Base-by-base conservation (phyloP, 2,797 vertebrate genomes). In the Alfaro cultratus region DNA sequence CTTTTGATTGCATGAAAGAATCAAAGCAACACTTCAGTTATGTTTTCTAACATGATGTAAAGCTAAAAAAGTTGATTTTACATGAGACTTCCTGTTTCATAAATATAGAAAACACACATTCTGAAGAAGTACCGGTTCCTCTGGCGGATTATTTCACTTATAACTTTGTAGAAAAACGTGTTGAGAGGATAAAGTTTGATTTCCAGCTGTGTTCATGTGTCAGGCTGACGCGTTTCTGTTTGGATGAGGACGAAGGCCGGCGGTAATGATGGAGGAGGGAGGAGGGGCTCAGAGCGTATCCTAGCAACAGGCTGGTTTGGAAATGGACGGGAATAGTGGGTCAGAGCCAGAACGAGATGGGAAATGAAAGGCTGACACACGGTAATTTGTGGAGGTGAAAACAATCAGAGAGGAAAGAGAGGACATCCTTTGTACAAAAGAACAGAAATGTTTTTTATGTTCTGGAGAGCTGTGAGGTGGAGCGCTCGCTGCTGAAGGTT, bases 341-440 rank as follows among this genome's bases (percentile, higher is more conserved):
- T 68, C 64, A 41, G 62, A 39, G 34, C 62, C 62, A 67, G 36
- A 68, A 41, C 64, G 31, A 75, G 8, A 46, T 75, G 80, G 82
- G 55, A 77, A 86, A 86, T 76, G 85, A 89, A 81, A 79, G 84
- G 11, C 21, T 68, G 36, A 68, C 64, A 41, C 36, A 26, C 10
- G 23, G 21, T 68, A 41, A 68, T 68, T 39, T 68, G 64, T 68
- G 36, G 36, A 41, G 60, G 62, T 21, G 31, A 64, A 36, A 64
- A 18, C 60, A 62, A 67, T 39, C 36, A 26, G 18, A 4, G 34
- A 41, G 36, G 36, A 26, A 23, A 41, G 39, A 67, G 36, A 41
- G 15, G 39, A 26, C 8, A 68, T 41, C 10, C 1, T 36, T 64
- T 64, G 21, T 36, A 36, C 31, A 12, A 21, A 67, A 41, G 18